Percentiles rank a stretch among this genome's conserved stretches.
These are phyloP conservation scores for Lycaon pictus DNA, from an alignment of 2,113 vertebrate species.

Conservation along the genomic window DNA sequence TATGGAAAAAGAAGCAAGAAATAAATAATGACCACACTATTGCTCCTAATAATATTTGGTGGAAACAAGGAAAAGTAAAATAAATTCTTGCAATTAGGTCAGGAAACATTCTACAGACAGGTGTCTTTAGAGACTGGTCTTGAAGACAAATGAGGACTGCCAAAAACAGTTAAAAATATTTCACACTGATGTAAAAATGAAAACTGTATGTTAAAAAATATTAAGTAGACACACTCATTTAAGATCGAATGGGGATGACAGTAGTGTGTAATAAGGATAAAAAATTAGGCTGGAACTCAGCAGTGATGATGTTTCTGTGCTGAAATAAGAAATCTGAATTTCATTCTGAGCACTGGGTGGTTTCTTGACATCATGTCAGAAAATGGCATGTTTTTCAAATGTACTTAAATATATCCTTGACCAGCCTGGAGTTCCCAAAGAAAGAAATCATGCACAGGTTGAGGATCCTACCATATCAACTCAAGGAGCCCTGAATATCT, in stretches of 20 bases:
- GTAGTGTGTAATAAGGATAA: neutral
- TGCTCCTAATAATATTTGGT: neutral
- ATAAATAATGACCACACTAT: neutral
- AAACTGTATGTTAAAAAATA: neutral
- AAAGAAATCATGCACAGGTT: neutral
- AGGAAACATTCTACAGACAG: neutral
- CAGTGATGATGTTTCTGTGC: neutral
- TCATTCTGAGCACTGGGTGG: neutral
- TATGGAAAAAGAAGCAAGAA: neutral
- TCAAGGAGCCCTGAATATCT: neutral
- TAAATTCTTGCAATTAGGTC: neutral
- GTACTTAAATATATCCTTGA: slow-evolving; percentile 60
- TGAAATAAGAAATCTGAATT: slow-evolving; percentile 33
- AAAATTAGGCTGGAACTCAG: neutral
- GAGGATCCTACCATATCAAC: neutral
- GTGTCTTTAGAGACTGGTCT: neutral
- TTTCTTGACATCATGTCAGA: slow-evolving; percentile 73
- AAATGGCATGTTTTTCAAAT: slow-evolving; percentile 68
- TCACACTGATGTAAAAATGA: neutral
- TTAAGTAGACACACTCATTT: neutral
- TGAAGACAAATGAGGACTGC: neutral
- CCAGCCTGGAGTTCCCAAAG: slow-evolving; percentile 20
- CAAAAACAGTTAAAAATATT: neutral
- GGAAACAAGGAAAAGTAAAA: neutral
- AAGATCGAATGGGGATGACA: neutral